Evolutionary conservation across 2,797 vertebrate genomes (phyloP).

Genomic region (Allobates femoralis): DNA sequence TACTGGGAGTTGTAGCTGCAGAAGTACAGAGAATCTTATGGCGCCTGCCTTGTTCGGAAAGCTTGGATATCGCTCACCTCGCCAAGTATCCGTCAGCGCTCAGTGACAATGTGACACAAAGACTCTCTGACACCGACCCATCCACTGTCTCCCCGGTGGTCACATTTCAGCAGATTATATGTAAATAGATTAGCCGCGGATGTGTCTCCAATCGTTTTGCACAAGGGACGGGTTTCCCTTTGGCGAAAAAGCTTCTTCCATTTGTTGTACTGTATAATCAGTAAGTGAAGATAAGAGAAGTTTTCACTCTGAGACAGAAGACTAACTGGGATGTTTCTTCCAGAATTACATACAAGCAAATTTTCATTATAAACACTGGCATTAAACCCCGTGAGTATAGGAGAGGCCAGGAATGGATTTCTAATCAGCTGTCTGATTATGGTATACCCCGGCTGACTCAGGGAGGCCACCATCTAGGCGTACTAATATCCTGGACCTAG

Average conservation of each 20-base stretch:
- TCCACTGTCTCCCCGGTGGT: constrained; percentile 46
- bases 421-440: constrained; percentile 22
- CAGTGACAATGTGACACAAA: constrained; percentile 48
- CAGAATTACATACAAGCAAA: constrained; percentile 40
- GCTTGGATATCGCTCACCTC: neutral
- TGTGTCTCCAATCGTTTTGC: constrained; percentile 56
- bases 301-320: constrained; percentile 38
- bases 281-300: constrained; percentile 54
- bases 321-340: constrained; percentile 40
- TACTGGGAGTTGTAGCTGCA: neutral
- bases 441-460: neutral
- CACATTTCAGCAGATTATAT: constrained; percentile 57
- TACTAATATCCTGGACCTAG: neutral
- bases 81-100: constrained; percentile 36
- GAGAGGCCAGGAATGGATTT: constrained; percentile 24
- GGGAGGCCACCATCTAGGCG: neutral
- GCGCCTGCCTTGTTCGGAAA: neutral
- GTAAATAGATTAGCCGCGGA: constrained; percentile 61
- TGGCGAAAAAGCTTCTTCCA: constrained; percentile 49
- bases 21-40: neutral
- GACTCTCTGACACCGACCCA: constrained; percentile 48
- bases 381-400: constrained; percentile 20
- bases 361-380: constrained; percentile 49
- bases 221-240: constrained; percentile 56
- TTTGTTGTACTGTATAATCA: constrained; percentile 58